Evolutionary conservation across 2,888 invertebrate species (phyloP), one percentile per base, ranked within the genome.

Genomic region (Agrochola lota): DNA sequence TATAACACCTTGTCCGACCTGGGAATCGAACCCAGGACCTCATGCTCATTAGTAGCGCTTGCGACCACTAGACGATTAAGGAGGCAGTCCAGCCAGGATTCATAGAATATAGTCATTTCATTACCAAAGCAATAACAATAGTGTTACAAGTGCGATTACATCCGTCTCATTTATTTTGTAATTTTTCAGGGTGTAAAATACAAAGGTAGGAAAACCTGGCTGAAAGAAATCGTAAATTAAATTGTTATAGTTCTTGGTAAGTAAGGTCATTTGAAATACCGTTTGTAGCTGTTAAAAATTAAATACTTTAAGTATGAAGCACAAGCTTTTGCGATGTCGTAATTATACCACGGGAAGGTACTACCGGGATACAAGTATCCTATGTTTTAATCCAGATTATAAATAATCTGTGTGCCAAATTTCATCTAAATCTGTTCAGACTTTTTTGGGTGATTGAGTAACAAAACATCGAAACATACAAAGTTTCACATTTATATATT

Each of bases 131-230:
- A 76, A 17, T 12, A 46, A 55, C 20, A 30, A n/a, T 9, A 15
- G 12, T 26, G n/a, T n/a, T 55, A 30, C 12, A 26, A 46, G n/a
- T 4, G 12, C 15, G n/a, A 72, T 78, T 57, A 15, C 40, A 40
- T 64, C 63, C 49, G 15, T n/a, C 55, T 81, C 40, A 73, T 72
- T 64, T 49, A 20, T 49, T 64, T 57, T 57, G 1, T 43, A 81
- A 64, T 26, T 60, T 40, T 26, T 40, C 40, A 17, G 17, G 17
- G 0, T 26, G 23, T 52, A 62, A 62, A 76, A 17, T 17, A n/a
- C n/a, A n/a, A n/a, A n/a, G n/a, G n/a, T n/a, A n/a, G 3, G 5
- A 30, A 23, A 30, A 5, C 55, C 5, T 26, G 26, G 4, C 15
- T 72, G 30, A 52, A 52, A 23, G 11, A 64, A 64, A 64, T 46